Evolutionary conservation across 1,140 invertebrate species (phyloP).

Genomic region (Aphis craccivora): DNA sequence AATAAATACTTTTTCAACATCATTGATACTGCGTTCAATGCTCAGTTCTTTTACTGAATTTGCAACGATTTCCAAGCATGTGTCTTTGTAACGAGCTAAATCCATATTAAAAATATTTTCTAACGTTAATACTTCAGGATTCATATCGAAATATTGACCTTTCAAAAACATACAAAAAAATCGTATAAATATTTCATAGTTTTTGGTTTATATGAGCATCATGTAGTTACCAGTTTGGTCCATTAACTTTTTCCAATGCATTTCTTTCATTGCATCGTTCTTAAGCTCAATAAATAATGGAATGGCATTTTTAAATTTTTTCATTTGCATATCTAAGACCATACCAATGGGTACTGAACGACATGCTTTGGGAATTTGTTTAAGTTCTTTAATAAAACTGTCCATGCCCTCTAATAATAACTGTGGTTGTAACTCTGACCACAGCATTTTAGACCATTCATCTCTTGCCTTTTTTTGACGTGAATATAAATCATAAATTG

Average conservation of each 20-base stretch:
- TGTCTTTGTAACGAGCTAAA: slow-evolving; percentile 82
- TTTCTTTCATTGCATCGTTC: slow-evolving; percentile 85
- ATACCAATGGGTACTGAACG: slow-evolving; percentile 71
- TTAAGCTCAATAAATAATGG: slow-evolving; percentile 90
- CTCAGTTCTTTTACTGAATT: slow-evolving; percentile 86
- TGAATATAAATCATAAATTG: slow-evolving; percentile 81
- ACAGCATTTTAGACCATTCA: slow-evolving; percentile 83
- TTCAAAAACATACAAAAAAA: slow-evolving; percentile 62
- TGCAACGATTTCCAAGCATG: slow-evolving; percentile 83
- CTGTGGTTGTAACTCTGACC: slow-evolving; percentile 85
- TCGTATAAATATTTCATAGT: background rate
- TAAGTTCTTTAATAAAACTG: slow-evolving; percentile 79
- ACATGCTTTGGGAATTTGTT: slow-evolving; percentile 69
- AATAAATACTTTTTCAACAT: slow-evolving; percentile 64
- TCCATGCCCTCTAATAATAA: slow-evolving; percentile 87
- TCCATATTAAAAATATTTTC: slow-evolving; percentile 93
- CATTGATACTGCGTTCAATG: slow-evolving; percentile 84
- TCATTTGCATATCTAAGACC: slow-evolving; percentile 82
- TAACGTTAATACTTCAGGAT: slow-evolving; percentile 83
- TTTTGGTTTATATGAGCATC: background rate
- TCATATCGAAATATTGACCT: slow-evolving; percentile 83
- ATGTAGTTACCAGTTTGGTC: slow-evolving; percentile 74
- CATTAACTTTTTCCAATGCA: slow-evolving; percentile 91
- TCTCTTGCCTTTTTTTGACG: slow-evolving; percentile 77
- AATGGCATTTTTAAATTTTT: slow-evolving; percentile 84